Percentiles rank a stretch among this genome's conserved stretches.
Conservation (phyloP, 2,888 invertebrate species). For the Mimumesa dahlbomi region DNA sequence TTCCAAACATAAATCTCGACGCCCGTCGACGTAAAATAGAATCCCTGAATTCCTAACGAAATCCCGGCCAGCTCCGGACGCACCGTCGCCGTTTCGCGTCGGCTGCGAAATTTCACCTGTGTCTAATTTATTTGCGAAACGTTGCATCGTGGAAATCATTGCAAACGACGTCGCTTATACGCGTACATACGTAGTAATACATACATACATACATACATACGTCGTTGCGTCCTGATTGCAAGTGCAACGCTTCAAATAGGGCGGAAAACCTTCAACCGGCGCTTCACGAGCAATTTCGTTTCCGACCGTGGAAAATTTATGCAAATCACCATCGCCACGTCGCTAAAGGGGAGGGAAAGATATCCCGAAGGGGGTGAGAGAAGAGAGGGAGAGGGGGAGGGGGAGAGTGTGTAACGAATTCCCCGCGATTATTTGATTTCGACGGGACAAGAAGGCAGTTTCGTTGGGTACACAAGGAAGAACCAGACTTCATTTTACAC, state of each 20-base stretch:
- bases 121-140: conserved; percentile 41
- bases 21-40: not conserved
- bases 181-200: not conserved
- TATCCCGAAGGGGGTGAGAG: not conserved
- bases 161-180: conserved; percentile 27
- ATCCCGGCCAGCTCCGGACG: not conserved
- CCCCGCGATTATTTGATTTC: conserved; percentile 64
- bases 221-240: conserved; percentile 43
- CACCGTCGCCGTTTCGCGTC: too few relatives aligned
- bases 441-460: conserved; percentile 31
- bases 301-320: conserved; percentile 65
- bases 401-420: conserved; percentile 49
- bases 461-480: too few relatives aligned
- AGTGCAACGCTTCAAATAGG: conserved; percentile 53
- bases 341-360: not conserved
- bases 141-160: conserved; percentile 15
- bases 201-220: conserved; percentile 18
- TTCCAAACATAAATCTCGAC: too few relatives aligned
- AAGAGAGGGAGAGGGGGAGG: not conserved
- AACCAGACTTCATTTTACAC: too few relatives aligned
- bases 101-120: conserved; percentile 27
- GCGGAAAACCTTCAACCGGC: conserved; percentile 47
- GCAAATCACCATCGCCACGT: conserved; percentile 61
- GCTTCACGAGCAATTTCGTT: conserved; percentile 69
- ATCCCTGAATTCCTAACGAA: not conserved